These are phyloP conservation scores for Erpetoichthys calabaricus DNA, from an alignment of 2,797 vertebrate species.

Conservation along the genomic window DNA sequence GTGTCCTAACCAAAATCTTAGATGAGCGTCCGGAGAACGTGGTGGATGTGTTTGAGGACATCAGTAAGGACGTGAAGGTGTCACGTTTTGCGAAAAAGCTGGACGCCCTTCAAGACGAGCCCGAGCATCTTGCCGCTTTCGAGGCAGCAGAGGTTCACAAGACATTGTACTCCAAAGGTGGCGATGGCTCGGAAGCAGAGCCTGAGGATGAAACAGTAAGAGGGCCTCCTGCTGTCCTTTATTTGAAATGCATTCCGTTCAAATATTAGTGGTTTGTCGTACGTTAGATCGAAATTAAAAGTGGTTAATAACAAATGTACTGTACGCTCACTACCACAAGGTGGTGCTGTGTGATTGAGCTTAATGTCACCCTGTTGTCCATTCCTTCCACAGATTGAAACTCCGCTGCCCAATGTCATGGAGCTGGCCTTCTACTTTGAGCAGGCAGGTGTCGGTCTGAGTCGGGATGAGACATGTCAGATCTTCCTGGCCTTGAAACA, in stretches of 20 bases:
- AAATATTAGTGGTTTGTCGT: too few relatives aligned
- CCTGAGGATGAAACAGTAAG: slow-evolving; percentile 46
- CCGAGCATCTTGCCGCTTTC: slow-evolving; percentile 33
- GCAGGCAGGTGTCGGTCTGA: slow-evolving; percentile 71
- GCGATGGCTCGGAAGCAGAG: slow-evolving; percentile 31
- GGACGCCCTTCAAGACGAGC: slow-evolving; percentile 52
- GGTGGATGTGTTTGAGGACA: slow-evolving; percentile 73
- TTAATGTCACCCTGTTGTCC: too few relatives aligned
- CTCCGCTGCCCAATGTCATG: slow-evolving; percentile 59
- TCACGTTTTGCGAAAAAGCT: slow-evolving; percentile 45
- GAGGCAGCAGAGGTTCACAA: slow-evolving; percentile 57
- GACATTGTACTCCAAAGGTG: slow-evolving; percentile 45
- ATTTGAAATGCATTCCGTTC: too few relatives aligned
- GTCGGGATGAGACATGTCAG: slow-evolving; percentile 64
- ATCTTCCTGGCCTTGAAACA: slow-evolving; percentile 75
- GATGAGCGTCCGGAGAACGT: slow-evolving; percentile 64
- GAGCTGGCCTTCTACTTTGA: slow-evolving; percentile 77
- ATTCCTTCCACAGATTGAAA: slow-evolving; percentile 39
- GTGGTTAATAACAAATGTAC: too few relatives aligned
- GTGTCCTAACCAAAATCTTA: slow-evolving; percentile 64
- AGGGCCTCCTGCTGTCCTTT: slow-evolving; percentile 1
- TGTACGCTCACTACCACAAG: too few relatives aligned
- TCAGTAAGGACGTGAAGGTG: slow-evolving; percentile 70
- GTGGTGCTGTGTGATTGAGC: too few relatives aligned
- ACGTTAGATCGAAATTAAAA: too few relatives aligned